Conservation (phyloP, 2,888 invertebrate genomes). For the Polylopha cassiicola region DNA sequence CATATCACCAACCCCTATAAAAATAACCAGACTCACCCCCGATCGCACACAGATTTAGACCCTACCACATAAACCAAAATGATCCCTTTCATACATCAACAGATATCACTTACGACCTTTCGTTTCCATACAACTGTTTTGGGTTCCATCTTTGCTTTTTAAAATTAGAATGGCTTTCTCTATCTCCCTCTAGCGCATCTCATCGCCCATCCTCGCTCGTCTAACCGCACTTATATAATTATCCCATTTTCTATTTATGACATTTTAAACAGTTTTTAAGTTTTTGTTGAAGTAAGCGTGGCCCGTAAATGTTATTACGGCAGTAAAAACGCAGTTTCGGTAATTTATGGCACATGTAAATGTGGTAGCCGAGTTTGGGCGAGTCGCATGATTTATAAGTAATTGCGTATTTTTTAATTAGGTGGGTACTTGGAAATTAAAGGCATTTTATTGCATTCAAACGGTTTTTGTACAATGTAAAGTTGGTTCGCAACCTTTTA, state of each 20-base stretch:
- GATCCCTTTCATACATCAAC: slow-evolving; percentile 51
- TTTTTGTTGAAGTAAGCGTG: slow-evolving; percentile 69
- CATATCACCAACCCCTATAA: slow-evolving; percentile 54
- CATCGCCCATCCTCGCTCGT: slow-evolving; percentile 34
- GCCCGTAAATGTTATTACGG: slow-evolving; percentile 67
- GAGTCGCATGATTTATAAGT: slow-evolving; percentile 52
- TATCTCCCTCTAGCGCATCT: slow-evolving; percentile 48
- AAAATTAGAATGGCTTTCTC: slow-evolving; percentile 65
- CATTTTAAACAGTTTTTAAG: slow-evolving; percentile 69
- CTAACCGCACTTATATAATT: slow-evolving; percentile 66
- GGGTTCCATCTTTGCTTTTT: slow-evolving; percentile 77
- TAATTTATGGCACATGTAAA: slow-evolving; percentile 69
- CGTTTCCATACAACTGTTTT: slow-evolving; percentile 44
- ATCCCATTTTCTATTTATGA: slow-evolving; percentile 69
- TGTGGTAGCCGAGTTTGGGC: slow-evolving; percentile 50
- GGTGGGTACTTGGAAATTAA: slow-evolving; percentile 11
- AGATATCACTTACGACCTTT: slow-evolving; percentile 52
- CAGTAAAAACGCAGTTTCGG: slow-evolving; percentile 68
- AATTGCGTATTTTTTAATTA: slow-evolving; percentile 30
- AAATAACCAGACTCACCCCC: slow-evolving; percentile 48
- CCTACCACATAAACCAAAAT: slow-evolving; percentile 52
- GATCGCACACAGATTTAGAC: slow-evolving; percentile 52
- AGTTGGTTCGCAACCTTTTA: slow-evolving; percentile 16
- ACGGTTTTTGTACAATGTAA: slow-evolving; percentile 14
- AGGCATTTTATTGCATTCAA: slow-evolving; percentile 8